Base-by-base conservation (phyloP, 1,140 invertebrate genomes). In the Ips typographus region DNA sequence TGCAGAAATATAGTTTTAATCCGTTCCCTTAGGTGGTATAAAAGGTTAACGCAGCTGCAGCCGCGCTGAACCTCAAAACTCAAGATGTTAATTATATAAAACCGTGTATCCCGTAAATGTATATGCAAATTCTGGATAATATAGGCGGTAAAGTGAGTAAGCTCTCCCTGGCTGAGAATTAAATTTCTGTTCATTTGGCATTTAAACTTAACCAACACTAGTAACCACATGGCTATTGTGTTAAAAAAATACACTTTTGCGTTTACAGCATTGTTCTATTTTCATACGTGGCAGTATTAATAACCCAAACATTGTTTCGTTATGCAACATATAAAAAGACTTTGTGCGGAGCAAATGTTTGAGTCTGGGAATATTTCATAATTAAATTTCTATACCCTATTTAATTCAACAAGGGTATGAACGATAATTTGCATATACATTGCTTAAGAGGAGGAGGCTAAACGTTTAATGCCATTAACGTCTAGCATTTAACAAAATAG, bases 21-120 rank as follows among this genome's bases (percentile, higher is more conserved):
- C 44, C 22, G 22, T 22, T 49, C 44, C 22, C 44, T 6, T 8
- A 49, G 44, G 44, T 49, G 44, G 44, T 22, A 49, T 49, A 49
- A 49, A 49, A 49, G 44, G 6, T 49, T 49, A 22, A 49, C 7
- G 6, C 40, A 59, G 57, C 40, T 59, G 57, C 8, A 59, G 38
- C 38, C 1, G 53, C 37, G 53, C 37, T 55, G 37, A 55, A 55
- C 53, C 57, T 8, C 57, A 59, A 42, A 38, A 41, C 40, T 59
- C 57, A 42, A 59, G 57, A 59, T 59, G 57, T 59, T 59, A 59
- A 59, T 59, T n/a, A 37, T 40, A 59, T 42, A 36, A 59, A 42
- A 55, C 53, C 8, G 8, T 55, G 53, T 37, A 22, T 40, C 41
- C 38, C 38, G 41, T 42, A 59, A 59, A 59, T 42, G 57, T 42